phyloP scores from a whole-genome alignment of 2,888 invertebrate species.

The Euclidia mi region DNA sequence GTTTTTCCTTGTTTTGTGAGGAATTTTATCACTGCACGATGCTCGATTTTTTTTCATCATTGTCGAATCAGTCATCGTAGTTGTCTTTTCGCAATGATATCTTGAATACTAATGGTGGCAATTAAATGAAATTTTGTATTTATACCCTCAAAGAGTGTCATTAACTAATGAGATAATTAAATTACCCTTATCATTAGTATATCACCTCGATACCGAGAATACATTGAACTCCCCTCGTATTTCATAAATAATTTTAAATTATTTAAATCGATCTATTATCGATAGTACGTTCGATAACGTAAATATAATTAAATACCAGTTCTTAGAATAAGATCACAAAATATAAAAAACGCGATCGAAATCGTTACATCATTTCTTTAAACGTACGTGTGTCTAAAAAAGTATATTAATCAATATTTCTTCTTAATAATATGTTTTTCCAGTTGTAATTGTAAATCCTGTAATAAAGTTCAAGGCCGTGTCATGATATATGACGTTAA shows the following conservation, averaged over 20 bases:
- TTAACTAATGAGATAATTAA: too few relatives aligned
- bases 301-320: constrained; percentile 41
- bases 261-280: constrained; percentile 46
- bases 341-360: neutral
- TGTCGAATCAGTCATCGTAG: too few relatives aligned
- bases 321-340: constrained; percentile 7
- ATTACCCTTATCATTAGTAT: too few relatives aligned
- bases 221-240: too few relatives aligned
- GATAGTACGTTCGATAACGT: constrained; percentile 47
- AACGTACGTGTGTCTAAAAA: neutral
- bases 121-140: too few relatives aligned
- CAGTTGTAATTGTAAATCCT: constrained; percentile 4
- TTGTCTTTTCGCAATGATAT: too few relatives aligned
- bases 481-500: constrained; percentile 3
- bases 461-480: constrained; percentile 11
- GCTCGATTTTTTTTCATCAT: too few relatives aligned
- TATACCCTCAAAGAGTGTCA: too few relatives aligned
- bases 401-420: neutral
- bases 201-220: too few relatives aligned
- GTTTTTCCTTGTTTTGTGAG: too few relatives aligned
- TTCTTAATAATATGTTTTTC: constrained; percentile 5
- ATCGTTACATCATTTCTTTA: neutral
- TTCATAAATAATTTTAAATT: constrained; percentile 28
- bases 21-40: too few relatives aligned
- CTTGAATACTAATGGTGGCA: too few relatives aligned